A percentile compares a stretch with the other conserved stretches of the same genome.
Evolutionary conservation across 2,113 vertebrate species (phyloP).

Genomic region (Polypterus senegalus): DNA sequence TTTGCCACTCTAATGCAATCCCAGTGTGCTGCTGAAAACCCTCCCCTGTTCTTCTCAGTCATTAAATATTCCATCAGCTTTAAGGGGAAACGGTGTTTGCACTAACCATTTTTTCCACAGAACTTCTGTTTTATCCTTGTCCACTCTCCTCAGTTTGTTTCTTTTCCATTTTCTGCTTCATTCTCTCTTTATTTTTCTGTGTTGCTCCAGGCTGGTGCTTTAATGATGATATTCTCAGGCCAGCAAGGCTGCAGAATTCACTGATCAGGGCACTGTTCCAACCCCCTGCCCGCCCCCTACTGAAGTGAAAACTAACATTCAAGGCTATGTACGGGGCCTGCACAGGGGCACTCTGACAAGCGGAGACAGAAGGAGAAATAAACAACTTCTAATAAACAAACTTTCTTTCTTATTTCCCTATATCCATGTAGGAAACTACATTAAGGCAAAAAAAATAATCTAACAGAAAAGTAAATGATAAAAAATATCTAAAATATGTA

Average conservation of each 20-base stretch:
- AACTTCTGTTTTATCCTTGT: slow-evolving; percentile 9
- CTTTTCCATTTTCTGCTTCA: slow-evolving; percentile 24
- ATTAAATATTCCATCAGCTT: too few relatives aligned
- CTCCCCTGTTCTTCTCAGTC: neutral
- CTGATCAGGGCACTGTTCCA: slow-evolving; percentile 19
- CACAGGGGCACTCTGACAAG: too few relatives aligned
- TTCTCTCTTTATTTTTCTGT: slow-evolving; percentile 4
- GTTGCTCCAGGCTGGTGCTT: slow-evolving; percentile 21
- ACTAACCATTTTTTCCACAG: slow-evolving; percentile 38
- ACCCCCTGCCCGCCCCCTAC: slow-evolving; percentile 26
- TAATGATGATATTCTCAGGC: slow-evolving; percentile 21
- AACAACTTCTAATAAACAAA: too few relatives aligned
- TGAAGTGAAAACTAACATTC: too few relatives aligned
- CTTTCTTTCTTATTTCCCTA: too few relatives aligned
- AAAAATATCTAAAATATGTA: too few relatives aligned
- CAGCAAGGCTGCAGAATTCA: slow-evolving; percentile 23
- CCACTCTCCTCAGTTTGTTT: slow-evolving; percentile 17
- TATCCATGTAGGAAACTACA: too few relatives aligned
- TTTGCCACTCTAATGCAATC: slow-evolving; percentile 1
- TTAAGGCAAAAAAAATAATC: too few relatives aligned
- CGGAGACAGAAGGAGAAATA: too few relatives aligned
- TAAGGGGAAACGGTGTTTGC: neutral
- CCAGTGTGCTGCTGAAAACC: slow-evolving; percentile 11
- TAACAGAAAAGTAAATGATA: too few relatives aligned
- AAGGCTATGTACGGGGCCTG: too few relatives aligned